Percentiles rank a stretch among this genome's conserved stretches.
Conservation (phyloP, 1,140 invertebrate genomes). For the Ruditapes philippinarum region DNA sequence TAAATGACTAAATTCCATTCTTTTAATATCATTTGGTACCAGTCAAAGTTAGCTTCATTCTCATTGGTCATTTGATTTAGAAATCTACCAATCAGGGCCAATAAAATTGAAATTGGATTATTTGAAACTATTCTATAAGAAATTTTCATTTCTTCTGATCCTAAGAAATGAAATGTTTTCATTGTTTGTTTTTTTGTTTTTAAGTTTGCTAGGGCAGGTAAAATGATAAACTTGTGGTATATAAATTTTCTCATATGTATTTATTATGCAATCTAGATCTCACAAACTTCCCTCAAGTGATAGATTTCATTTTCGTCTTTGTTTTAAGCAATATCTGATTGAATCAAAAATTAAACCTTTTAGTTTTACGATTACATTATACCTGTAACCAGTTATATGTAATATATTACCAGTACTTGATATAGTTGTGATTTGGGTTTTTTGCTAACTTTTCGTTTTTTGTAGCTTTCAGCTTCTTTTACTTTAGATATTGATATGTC, state of each 20-base stretch:
- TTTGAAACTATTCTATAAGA: too few species aligned
- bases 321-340: slow-evolving; percentile 12
- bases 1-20: too few species aligned
- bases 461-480: neutral
- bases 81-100: too few species aligned
- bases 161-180: too few species aligned
- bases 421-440: neutral
- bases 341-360: slow-evolving; percentile 38
- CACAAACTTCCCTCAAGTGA: neutral
- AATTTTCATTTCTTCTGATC: too few species aligned
- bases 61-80: too few species aligned
- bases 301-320: slow-evolving; percentile 7
- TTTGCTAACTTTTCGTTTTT: neutral
- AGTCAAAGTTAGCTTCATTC: too few species aligned
- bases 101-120: too few species aligned
- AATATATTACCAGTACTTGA: neutral
- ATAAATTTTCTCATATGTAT: neutral
- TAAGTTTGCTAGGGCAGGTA: too few species aligned
- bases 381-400: neutral
- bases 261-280: slow-evolving; percentile 25
- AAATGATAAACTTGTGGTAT: too few species aligned
- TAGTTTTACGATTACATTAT: neutral
- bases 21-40: too few species aligned
- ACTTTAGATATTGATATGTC: neutral
- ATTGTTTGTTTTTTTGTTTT: too few species aligned